Percentiles rank a stretch among this genome's conserved stretches.
Conservation (phyloP, 2,888 invertebrate genomes). For the Argyra leucocephala region DNA sequence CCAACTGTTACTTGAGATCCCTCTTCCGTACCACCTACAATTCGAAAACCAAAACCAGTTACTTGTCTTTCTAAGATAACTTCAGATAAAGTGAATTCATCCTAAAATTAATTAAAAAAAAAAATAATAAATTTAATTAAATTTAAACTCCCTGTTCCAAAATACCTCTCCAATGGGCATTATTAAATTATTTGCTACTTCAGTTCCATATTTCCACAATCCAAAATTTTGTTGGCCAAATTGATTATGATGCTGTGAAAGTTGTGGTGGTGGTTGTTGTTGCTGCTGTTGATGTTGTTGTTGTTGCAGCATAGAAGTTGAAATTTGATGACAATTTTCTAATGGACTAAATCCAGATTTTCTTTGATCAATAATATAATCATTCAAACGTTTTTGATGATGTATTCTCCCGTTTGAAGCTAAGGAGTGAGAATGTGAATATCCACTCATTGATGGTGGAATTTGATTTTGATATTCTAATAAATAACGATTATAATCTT, state of each 20-base stretch:
- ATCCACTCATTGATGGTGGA: conserved; percentile 27
- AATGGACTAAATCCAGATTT: conserved; percentile 39
- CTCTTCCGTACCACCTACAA: conserved; percentile 96
- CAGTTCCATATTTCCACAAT: conserved; percentile 30
- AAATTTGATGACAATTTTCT: conserved; percentile 29
- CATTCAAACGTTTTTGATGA: conserved; percentile 37
- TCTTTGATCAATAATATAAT: conserved; percentile 37
- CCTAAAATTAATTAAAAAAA: conserved; percentile 21
- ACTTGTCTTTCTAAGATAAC: conserved; percentile 80
- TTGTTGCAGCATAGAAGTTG: background rate
- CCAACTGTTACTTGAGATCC: conserved; percentile 94
- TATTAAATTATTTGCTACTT: conserved; percentile 18
- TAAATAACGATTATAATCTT: conserved; percentile 34
- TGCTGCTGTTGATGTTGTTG: background rate
- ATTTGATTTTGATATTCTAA: conserved; percentile 23
- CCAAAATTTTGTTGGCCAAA: conserved; percentile 17
- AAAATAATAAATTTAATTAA: background rate
- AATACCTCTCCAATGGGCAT: conserved; percentile 19
- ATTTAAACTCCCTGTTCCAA: background rate
- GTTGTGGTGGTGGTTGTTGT: conserved; percentile 4
- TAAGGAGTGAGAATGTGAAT: conserved; percentile 25
- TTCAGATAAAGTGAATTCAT: conserved; percentile 37
- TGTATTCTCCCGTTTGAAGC: conserved; percentile 38
- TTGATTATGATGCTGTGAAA: conserved; percentile 17
- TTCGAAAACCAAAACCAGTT: conserved; percentile 94